Base-by-base conservation (phyloP, 64 coral and sea anemone genomes). In the Hydrozoanthus tunicans region DNA sequence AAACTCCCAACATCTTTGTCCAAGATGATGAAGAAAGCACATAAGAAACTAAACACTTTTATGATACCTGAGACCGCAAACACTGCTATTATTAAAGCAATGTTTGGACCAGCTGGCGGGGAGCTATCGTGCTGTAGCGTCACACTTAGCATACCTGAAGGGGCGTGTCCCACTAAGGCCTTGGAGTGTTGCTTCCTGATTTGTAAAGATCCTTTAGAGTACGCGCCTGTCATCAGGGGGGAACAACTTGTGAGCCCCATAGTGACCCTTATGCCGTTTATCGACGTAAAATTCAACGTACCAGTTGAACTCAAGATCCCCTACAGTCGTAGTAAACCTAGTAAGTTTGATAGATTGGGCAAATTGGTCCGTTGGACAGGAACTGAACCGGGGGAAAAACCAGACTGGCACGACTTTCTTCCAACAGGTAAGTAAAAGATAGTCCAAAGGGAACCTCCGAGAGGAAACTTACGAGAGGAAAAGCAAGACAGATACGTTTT, bases 351-450 rank as follows among this genome's bases (percentile, higher is more conserved):
- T 5, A 73, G 10, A 26, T 6, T 88, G 68, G 83, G 83, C 57
- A 88, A 88, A 88, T 57, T 88, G 7, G 83, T 88, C 14, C 83
- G 83, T 14, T 88, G 83, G 83, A 88, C 83, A 59, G n/a, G 24
- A 24, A 88, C 83, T 58, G 69, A 58, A 13, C 68, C 53, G 9
- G 83, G 68, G 9, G 15, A 74, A 88, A 88, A 88, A 58, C 66
- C 84, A 7, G 56, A 88, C 24, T 88, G 84, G 84, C 67, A 62
- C 25, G 84, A 88, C 52, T 88, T 73, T 88, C 70, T 88, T 88
- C 84, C 69, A 51, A 20, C 55, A 88, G 59, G 84, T 88, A 43
- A 2, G 25, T 82, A 65, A 1, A 60, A 13, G 11, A 5, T 62
- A 62, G 5, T 62, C 61, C 61, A 6, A 32, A 32, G 20, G 43